Evolutionary conservation across 2,797 vertebrate genomes (phyloP), one percentile per base, ranked within the genome.

Genomic region (Thripadectes ignobilis): DNA sequence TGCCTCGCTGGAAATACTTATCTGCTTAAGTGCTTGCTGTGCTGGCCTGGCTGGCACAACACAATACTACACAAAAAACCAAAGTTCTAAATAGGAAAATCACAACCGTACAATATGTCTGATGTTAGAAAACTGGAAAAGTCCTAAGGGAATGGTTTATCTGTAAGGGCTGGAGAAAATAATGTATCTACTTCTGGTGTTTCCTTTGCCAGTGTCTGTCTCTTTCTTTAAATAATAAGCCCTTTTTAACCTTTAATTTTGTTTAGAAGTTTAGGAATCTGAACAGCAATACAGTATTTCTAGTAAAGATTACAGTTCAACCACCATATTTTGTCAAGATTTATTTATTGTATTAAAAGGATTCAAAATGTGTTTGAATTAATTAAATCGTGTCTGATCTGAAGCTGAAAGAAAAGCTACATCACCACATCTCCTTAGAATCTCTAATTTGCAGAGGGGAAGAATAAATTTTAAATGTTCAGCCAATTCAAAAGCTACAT

Each of bases 331-430:
- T 77, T 54, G 3, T 24, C 54, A 68, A 18, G 29, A 62, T 59
- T 49, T 76, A 46, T 77, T 94, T 81, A 66, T 88, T 66, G 41
- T 41, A 52, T 59, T 71, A 30, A 59, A 93, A 85, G 13, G 19
- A 88, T 58, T 79, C 22, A 83, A 93, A 94, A 86, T 23, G 8
- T 26, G 19, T 81, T 61, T 72, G 24, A 88, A 62, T 54, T 80
- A 82, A 91, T 82, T 52, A 85, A 36, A 85, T 45, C 55, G 14
- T 83, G 34, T 52, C 34, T 86, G 67, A 91, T 91, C 69, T 55
- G 29, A 85, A 95, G 86, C 45, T 46, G 58, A 92, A 94, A 93
- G 88, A 78, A 96, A 94, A 94, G 41, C 34, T 89, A 81, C 61
- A 89, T 80, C 78, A 87, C 23, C 85, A 73, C 34, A 49, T 63